Evolutionary conservation across 1,140 invertebrate species (phyloP).

Genomic region (Papilio glaucus): DNA sequence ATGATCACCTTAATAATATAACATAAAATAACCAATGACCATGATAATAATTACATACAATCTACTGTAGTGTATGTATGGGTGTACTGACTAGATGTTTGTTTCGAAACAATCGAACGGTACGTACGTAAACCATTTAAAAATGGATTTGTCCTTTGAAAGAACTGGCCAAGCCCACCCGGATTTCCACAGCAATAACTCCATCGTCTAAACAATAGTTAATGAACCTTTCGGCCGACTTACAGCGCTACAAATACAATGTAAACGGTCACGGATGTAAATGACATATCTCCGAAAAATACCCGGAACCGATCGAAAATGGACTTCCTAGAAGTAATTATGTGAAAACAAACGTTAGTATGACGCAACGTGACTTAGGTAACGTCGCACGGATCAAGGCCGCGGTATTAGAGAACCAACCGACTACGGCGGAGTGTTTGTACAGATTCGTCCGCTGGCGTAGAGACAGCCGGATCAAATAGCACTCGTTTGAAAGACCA

Average conservation of each 20-base stretch:
- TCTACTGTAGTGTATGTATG: too few species aligned
- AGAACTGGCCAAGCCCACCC: slow-evolving; percentile 5
- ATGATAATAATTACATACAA: too few species aligned
- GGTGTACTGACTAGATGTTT: neutral
- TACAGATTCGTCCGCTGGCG: slow-evolving; percentile 3
- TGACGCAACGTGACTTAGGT: slow-evolving; percentile 15
- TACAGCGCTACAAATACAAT: neutral
- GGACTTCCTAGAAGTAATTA: slow-evolving; percentile 27
- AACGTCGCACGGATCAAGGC: slow-evolving; percentile 28
- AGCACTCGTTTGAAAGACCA: neutral
- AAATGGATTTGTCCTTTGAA: neutral
- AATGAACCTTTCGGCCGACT: neutral
- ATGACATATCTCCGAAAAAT: neutral
- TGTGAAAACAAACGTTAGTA: slow-evolving; percentile 16
- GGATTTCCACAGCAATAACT: slow-evolving; percentile 21
- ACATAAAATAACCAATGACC: too few species aligned
- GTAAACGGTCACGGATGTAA: slow-evolving; percentile 10
- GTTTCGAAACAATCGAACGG: neutral
- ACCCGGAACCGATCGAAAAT: slow-evolving; percentile 24
- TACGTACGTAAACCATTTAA: neutral
- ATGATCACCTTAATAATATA: too few species aligned
- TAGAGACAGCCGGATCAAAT: neutral
- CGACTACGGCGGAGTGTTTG: neutral
- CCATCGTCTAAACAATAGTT: slow-evolving; percentile 10
- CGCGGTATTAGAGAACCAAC: neutral